Evolutionary conservation across 1,140 invertebrate species (phyloP).

Genomic region (Aphidius ervi): DNA sequence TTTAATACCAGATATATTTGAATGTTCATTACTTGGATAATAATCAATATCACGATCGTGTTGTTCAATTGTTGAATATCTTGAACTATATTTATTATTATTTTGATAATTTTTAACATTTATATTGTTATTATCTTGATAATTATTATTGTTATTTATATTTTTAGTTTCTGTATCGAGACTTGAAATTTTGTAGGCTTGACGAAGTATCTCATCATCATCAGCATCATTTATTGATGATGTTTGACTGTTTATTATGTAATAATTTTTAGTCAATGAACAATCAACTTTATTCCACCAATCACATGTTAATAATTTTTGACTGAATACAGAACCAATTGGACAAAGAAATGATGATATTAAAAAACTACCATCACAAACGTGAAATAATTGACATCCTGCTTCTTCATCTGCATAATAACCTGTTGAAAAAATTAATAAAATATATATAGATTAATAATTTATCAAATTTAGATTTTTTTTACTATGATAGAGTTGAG

Average conservation of each 20-base stretch:
- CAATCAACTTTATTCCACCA: conserved; percentile 59
- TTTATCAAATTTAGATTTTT: neutral
- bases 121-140: neutral
- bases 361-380: conserved; percentile 52
- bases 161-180: conserved; percentile 22
- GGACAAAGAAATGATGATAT: conserved; percentile 56
- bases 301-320: conserved; percentile 55
- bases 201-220: conserved; percentile 46
- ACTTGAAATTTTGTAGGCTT: conserved; percentile 45
- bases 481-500: neutral
- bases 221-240: conserved; percentile 36
- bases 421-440: conserved; percentile 31
- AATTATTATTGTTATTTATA: neutral
- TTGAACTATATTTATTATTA: conserved; percentile 15
- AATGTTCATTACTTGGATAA: neutral
- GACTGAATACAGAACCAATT: conserved; percentile 58
- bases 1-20: conserved; percentile 5
- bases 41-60: conserved; percentile 14
- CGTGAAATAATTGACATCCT: conserved; percentile 56
- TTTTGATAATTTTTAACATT: neutral
- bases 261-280: conserved; percentile 37
- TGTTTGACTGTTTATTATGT: conserved; percentile 31
- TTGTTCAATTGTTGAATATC: conserved; percentile 7
- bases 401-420: conserved; percentile 52
- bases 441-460: conserved; percentile 1